Percentiles rank a stretch among this genome's conserved stretches.
Evolutionary conservation across 2,888 invertebrate genomes (phyloP).

Genomic region (Ornithoptera alexandrae): DNA sequence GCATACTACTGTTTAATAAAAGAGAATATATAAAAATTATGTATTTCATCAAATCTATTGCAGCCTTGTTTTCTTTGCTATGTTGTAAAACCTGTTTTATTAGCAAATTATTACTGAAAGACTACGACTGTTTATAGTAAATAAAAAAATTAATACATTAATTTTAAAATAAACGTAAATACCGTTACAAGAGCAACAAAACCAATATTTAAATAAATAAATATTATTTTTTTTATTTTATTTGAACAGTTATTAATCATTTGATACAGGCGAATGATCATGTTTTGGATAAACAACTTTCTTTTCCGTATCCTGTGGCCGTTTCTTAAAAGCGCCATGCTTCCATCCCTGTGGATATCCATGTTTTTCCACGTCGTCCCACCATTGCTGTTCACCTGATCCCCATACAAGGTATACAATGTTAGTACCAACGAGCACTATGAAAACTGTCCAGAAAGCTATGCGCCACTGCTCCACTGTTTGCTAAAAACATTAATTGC

Average conservation of each 20-base stretch:
- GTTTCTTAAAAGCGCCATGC: slow-evolving; percentile 58
- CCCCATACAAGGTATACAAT: slow-evolving; percentile 85
- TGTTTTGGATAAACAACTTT: slow-evolving; percentile 66
- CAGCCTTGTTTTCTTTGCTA: too few species aligned
- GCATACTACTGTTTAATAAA: too few species aligned
- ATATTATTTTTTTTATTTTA: neutral
- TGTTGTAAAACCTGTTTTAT: too few species aligned
- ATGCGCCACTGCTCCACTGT: slow-evolving; percentile 84
- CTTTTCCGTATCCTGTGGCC: slow-evolving; percentile 48
- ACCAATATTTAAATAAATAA: neutral
- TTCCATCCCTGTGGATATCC: slow-evolving; percentile 69
- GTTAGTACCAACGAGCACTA: slow-evolving; percentile 83
- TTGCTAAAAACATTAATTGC: slow-evolving; percentile 52
- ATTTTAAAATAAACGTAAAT: too few species aligned
- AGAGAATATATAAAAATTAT: too few species aligned
- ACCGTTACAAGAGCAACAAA: too few species aligned
- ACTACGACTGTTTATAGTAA: too few species aligned
- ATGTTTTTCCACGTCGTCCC: slow-evolving; percentile 83
- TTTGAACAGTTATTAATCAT: slow-evolving; percentile 38
- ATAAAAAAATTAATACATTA: too few species aligned
- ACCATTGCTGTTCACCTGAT: slow-evolving; percentile 87
- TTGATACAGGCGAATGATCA: slow-evolving; percentile 62
- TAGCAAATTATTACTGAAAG: too few species aligned
- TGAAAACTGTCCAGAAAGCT: slow-evolving; percentile 89
- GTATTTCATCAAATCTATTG: too few species aligned